Evolutionary conservation across 2,888 invertebrate species (phyloP).

Genomic region (Apamea epomidion): DNA sequence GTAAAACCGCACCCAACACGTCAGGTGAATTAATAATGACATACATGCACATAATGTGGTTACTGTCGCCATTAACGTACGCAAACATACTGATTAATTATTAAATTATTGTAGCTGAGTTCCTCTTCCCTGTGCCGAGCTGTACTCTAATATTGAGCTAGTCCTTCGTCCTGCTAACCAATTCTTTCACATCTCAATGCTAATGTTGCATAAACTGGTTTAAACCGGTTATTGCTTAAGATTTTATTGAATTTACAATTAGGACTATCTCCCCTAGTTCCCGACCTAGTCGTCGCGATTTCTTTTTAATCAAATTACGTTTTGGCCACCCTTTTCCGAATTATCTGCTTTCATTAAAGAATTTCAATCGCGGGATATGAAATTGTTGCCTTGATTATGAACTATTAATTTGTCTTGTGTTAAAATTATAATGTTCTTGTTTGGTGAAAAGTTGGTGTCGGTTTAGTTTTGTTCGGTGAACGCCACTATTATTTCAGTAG

Average conservation of each 20-base stretch:
- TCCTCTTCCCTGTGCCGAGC: background rate
- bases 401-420: background rate
- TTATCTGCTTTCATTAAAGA: slow-evolving; percentile 51
- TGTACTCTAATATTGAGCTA: background rate
- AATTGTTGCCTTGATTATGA: slow-evolving; percentile 42
- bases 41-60: background rate
- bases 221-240: slow-evolving; percentile 81
- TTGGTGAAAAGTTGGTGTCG: background rate
- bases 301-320: slow-evolving; percentile 76
- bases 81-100: background rate
- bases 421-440: background rate
- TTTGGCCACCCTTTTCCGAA: slow-evolving; percentile 68
- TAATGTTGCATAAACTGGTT: slow-evolving; percentile 76
- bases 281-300: slow-evolving; percentile 61
- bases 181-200: slow-evolving; percentile 67
- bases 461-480: background rate
- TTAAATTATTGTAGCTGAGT: background rate
- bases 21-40: slow-evolving; percentile 24
- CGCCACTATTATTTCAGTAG: background rate
- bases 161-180: slow-evolving; percentile 14
- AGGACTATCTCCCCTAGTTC: slow-evolving; percentile 74
- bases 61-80: background rate
- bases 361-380: slow-evolving; percentile 30
- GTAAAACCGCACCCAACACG: slow-evolving; percentile 16
- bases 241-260: slow-evolving; percentile 81